phyloP scores from a whole-genome alignment of 2,888 invertebrate genomes.

The Hermaeophaga mercurialis region DNA sequence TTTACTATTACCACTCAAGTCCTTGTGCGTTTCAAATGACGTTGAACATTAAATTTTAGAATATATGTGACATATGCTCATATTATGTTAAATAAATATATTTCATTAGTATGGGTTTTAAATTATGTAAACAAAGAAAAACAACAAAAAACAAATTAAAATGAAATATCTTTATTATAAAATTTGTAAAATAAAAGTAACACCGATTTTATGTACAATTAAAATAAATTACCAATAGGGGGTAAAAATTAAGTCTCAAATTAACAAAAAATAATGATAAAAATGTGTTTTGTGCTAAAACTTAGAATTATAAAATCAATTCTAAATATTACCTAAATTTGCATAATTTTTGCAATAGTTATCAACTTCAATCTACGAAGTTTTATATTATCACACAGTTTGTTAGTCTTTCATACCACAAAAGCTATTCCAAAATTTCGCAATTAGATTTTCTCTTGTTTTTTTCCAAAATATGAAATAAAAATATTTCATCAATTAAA shows the following conservation, averaged over 20 bases:
- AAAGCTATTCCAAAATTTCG: too few relatives aligned
- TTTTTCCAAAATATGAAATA: conserved; percentile 4
- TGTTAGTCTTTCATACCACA: too few relatives aligned
- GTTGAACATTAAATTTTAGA: conserved; percentile 21
- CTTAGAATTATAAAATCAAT: not conserved
- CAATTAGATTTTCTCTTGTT: not conserved
- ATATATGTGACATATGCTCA: conserved; percentile 12
- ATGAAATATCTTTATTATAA: conserved; percentile 27
- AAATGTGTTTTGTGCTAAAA: conserved; percentile 7
- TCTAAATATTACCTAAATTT: not conserved
- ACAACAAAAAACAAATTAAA: conserved; percentile 18
- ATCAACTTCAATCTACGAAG: conserved; percentile 4
- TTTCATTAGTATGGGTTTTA: not conserved
- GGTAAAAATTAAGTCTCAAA: conserved; percentile 1
- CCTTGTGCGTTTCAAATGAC: conserved; percentile 14
- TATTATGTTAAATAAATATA: conserved; percentile 1
- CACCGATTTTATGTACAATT: conserved; percentile 23
- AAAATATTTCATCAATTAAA: conserved; percentile 4
- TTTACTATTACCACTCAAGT: not conserved
- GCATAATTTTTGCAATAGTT: not conserved
- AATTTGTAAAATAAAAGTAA: conserved; percentile 28
- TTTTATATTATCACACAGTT: conserved; percentile 2
- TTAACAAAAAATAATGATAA: conserved; percentile 9
- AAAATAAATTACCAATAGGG: conserved; percentile 26
- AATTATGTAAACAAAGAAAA: conserved; percentile 4